These are phyloP conservation scores for Metallyticus violacea DNA, from an alignment of 2,888 invertebrate genomes.

Conservation along the genomic window DNA sequence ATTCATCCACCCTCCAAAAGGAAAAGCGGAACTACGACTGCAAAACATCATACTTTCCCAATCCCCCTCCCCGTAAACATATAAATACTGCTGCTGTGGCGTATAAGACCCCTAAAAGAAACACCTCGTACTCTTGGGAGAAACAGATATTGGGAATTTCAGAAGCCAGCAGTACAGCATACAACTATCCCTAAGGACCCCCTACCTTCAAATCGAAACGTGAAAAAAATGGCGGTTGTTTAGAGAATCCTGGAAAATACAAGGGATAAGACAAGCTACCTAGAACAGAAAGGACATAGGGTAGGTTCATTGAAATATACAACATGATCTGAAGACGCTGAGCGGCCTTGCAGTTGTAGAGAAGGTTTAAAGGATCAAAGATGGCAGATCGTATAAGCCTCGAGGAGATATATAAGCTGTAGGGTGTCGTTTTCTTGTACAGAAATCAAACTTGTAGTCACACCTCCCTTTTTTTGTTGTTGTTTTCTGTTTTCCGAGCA, in stretches of 20 bases:
- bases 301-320: conserved; percentile 7
- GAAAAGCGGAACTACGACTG: neutral
- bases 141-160: no score
- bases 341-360: neutral
- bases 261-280: neutral
- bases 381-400: conserved; percentile 10
- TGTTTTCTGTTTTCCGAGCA: neutral
- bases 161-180: neutral
- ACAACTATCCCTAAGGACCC: neutral
- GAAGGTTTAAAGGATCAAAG: conserved; percentile 4
- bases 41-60: neutral
- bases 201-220: neutral
- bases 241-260: neutral
- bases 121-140: neutral
- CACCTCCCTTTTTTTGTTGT: neutral
- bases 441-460: neutral
- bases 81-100: neutral
- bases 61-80: no score
- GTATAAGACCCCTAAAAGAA: neutral
- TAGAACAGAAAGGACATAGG: neutral
- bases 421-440: no score
- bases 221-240: conserved; percentile 9
- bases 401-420: conserved; percentile 1
- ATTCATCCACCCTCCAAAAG: neutral
- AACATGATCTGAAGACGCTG: neutral